Conservation (phyloP, 2,888 invertebrate genomes). For the Hypercompe scribonia region DNA sequence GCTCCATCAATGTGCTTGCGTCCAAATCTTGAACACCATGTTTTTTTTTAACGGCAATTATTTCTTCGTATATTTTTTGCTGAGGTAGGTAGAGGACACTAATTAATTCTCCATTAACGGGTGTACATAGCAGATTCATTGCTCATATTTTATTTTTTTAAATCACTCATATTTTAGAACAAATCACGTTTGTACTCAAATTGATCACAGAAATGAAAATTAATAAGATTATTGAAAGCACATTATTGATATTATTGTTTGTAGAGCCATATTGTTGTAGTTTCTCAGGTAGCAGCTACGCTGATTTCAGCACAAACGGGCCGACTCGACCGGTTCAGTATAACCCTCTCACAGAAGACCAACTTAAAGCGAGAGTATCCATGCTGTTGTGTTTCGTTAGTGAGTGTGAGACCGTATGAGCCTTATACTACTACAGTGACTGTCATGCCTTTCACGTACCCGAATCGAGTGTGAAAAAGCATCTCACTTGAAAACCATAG, state of each 20-base stretch:
- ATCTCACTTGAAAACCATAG: no score
- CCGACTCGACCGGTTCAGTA: no score
- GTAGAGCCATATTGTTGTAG: not conserved
- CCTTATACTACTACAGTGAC: not conserved
- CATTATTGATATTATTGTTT: no score
- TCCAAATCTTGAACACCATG: not conserved
- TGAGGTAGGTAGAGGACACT: not conserved
- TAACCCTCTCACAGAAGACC: no score
- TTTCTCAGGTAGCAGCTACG: no score
- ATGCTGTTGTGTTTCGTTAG: no score
- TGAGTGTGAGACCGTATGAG: no score
- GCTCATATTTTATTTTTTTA: not conserved
- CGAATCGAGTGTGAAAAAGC: no score
- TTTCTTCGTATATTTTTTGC: conserved; percentile 1
- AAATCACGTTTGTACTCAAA: not conserved
- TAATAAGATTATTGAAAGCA: not conserved
- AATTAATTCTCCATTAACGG: not conserved
- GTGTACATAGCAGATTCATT: no score
- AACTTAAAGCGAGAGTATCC: no score
- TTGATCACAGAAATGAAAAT: not conserved
- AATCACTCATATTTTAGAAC: not conserved
- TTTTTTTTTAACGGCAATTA: not conserved
- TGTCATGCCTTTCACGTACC: no score
- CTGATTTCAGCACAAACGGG: no score
- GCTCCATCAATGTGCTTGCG: not conserved